Conservation (phyloP, 2,113 vertebrate species). For the Lepus americanus region DNA sequence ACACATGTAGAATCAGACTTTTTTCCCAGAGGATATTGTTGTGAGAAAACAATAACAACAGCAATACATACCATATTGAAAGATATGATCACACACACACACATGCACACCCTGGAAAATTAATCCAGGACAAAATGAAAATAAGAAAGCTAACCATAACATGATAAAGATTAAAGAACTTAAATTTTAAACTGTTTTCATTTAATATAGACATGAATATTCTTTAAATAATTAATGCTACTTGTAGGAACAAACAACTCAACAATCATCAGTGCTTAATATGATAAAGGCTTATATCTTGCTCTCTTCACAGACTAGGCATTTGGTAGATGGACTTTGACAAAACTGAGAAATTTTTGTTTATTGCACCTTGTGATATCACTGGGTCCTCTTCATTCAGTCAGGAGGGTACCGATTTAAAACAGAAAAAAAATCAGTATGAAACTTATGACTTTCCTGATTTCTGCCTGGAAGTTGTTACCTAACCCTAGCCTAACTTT, state of each 20-base stretch:
- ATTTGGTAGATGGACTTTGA: background rate
- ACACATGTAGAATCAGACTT: background rate
- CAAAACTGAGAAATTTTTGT: background rate
- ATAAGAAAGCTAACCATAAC: background rate
- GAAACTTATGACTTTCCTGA: background rate
- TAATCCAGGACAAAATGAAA: background rate
- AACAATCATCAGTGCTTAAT: background rate
- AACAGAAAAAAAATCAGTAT: background rate
- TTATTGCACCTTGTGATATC: background rate
- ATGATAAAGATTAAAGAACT: background rate
- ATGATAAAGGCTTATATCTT: background rate
- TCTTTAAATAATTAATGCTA: slow-evolving; percentile 19
- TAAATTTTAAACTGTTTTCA: background rate
- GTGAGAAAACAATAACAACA: background rate
- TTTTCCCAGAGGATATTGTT: background rate
- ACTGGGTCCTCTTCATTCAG: background rate
- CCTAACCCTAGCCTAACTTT: background rate
- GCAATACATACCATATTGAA: no score
- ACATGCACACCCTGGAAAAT: background rate
- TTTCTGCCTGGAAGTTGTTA: background rate
- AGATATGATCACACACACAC: background rate
- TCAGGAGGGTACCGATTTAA: background rate
- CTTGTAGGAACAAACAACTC: background rate
- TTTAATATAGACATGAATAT: background rate
- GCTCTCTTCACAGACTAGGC: background rate